Evolutionary conservation across 2,113 vertebrate genomes (phyloP).

Genomic region (Phalacrocorax aristotelis): DNA sequence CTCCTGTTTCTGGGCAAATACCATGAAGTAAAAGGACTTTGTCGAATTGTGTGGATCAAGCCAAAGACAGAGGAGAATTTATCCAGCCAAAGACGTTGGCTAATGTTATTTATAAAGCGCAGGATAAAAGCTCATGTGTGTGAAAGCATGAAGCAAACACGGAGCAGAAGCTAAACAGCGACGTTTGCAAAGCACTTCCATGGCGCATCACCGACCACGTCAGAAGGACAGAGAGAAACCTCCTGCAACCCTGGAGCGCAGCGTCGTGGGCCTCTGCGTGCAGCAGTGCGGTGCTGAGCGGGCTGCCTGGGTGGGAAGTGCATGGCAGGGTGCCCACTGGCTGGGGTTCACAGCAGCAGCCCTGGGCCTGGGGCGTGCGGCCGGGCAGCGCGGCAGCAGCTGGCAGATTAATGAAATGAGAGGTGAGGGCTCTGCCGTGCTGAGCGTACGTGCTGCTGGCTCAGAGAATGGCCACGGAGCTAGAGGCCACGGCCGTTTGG

Average conservation of each 20-base stretch:
- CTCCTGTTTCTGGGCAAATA: constrained; percentile 45
- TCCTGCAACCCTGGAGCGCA: background rate
- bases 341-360: background rate
- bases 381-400: background rate
- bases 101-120: background rate
- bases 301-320: background rate
- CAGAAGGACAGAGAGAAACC: background rate
- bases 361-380: too few species aligned
- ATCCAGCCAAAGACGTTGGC: background rate
- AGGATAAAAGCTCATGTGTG: background rate
- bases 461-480: background rate
- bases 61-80: background rate
- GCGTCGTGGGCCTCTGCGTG: background rate
- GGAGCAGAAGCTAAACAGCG: background rate
- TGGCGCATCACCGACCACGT: accelerated
- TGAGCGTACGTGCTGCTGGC: background rate
- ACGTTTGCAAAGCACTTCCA: background rate
- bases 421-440: background rate
- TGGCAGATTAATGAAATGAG: too few species aligned
- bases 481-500: background rate
- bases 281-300: background rate
- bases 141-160: background rate
- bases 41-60: constrained; percentile 30
- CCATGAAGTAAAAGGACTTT: constrained; percentile 35
- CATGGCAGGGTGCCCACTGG: accelerated